Base-by-base conservation (phyloP, 2,797 vertebrate species). In the Rachycentron canadum region DNA sequence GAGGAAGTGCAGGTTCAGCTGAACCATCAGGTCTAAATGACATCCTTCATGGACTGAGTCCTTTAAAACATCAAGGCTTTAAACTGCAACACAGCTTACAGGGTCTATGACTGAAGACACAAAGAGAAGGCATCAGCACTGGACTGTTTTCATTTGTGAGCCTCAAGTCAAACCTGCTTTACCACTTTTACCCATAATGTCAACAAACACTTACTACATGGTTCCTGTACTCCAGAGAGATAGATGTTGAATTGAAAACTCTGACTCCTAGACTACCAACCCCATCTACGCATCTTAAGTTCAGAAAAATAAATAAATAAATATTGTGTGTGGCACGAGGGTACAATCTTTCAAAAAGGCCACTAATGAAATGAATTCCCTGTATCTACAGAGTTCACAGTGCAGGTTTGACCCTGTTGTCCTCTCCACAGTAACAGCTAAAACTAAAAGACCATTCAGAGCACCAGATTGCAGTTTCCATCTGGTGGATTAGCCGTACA, bases 341-440 rank as follows among this genome's bases (percentile, higher is more conserved):
- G 30, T 63, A 53, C 56, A 53, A 11, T 58, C 45, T 49, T 78
- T 77, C 41, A 53, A 57, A 65, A 50, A 68, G 65, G 30, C 75
- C 57, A n/a, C 69, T 82, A 81, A 89, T 86, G 61, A 86, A 83
- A 87, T 68, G 21, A 67, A 84, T 82, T 87, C 65, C 68, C 77
- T 40, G 55, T 28, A 40, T 85, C 61, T 63, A 9, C 65, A 76
- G 50, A 75, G 63, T 81, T 87, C 85, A 81, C 77, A 69, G 82
- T 30, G 49, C 28, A 56, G 26, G 41, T 79, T 65, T 88, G 86
- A 87, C 83, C 84, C 62, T 40, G 70, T 76, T 85, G 76, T 87
- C 81, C 85, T 86, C 79, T 76, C 82, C 63, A n/a, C 77, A 50
- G 80, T 65, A 21, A 36, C 76, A 28, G 76, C 65, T 81, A 69